phyloP scores from a whole-genome alignment of 2,888 invertebrate species.

The Allacma fusca region DNA sequence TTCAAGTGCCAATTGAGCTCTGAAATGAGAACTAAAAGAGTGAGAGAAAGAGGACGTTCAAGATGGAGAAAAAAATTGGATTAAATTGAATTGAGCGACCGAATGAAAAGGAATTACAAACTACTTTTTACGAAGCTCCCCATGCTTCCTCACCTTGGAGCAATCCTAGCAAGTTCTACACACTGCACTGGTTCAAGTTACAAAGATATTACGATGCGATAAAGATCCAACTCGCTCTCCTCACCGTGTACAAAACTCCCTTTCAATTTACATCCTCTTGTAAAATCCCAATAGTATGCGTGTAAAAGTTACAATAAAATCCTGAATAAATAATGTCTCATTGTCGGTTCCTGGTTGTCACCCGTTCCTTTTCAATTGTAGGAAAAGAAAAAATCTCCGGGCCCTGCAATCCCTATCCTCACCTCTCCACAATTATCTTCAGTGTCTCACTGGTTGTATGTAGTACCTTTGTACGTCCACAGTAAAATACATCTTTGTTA shows the following conservation, averaged over 20 bases:
- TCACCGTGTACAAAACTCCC: not conserved
- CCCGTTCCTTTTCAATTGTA: not conserved
- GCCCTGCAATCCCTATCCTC: not conserved
- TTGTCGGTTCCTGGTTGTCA: constrained; percentile 1
- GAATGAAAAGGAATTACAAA: constrained; percentile 16
- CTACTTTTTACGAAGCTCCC: constrained; percentile 9
- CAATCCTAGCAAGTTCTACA: not conserved
- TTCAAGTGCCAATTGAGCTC: not conserved
- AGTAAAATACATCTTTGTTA: no score
- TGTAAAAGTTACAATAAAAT: not conserved
- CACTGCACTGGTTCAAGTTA: not conserved
- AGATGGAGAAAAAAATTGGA: not conserved
- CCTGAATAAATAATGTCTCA: constrained; percentile 16
- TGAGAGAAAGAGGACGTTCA: constrained; percentile 1
- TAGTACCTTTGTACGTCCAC: no score
- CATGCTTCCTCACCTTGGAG: constrained; percentile 12
- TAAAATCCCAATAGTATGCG: not conserved
- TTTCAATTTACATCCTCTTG: not conserved
- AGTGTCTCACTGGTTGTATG: not conserved
- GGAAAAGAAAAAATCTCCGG: not conserved
- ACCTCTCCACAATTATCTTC: not conserved
- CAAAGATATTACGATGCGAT: constrained; percentile 4
- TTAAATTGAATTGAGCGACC: constrained; percentile 7
- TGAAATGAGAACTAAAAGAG: not conserved
- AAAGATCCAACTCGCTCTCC: not conserved